Evolutionary conservation across 2,888 invertebrate genomes (phyloP).

Genomic region (Eupeodes latifasciatus): DNA sequence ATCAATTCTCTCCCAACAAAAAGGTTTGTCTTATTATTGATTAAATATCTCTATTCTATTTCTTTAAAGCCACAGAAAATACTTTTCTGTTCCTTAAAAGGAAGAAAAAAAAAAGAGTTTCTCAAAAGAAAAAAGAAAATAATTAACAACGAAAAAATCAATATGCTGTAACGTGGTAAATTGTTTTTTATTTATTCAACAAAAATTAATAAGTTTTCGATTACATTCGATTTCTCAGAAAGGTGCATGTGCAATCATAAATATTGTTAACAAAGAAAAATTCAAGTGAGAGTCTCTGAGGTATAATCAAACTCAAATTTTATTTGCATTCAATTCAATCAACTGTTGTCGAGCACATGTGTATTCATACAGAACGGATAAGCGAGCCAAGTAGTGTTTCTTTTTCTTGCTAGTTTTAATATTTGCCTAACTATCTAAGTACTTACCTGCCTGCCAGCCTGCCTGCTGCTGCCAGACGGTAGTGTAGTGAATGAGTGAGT

Average conservation of each 20-base stretch:
- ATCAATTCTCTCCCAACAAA: constrained; percentile 52
- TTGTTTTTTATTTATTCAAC: constrained; percentile 1
- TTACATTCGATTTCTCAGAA: background rate
- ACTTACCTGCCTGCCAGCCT: too few species aligned
- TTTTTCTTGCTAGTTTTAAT: background rate
- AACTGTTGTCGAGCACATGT: constrained; percentile 75
- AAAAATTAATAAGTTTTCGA: background rate
- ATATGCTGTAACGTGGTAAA: constrained; percentile 61
- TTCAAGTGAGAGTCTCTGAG: background rate
- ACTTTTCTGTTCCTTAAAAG: constrained; percentile 54
- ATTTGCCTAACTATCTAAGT: too few species aligned
- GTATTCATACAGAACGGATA: constrained; percentile 24
- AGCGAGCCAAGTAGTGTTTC: constrained; percentile 15
- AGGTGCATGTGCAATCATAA: constrained; percentile 28
- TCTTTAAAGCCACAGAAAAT: background rate
- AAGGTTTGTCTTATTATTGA: constrained; percentile 58
- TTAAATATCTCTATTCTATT: background rate
- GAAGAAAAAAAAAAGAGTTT: constrained; percentile 21
- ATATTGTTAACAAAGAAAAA: constrained; percentile 4
- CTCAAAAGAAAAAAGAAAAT: constrained; percentile 44
- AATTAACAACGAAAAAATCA: constrained; percentile 42
- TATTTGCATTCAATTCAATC: constrained; percentile 55
- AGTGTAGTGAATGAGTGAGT: background rate
- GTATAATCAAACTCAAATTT: constrained; percentile 18
- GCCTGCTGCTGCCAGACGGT: background rate